These are phyloP conservation scores for Odiellus spinosus DNA, from an alignment of 2,888 invertebrate genomes.

Conservation along the genomic window DNA sequence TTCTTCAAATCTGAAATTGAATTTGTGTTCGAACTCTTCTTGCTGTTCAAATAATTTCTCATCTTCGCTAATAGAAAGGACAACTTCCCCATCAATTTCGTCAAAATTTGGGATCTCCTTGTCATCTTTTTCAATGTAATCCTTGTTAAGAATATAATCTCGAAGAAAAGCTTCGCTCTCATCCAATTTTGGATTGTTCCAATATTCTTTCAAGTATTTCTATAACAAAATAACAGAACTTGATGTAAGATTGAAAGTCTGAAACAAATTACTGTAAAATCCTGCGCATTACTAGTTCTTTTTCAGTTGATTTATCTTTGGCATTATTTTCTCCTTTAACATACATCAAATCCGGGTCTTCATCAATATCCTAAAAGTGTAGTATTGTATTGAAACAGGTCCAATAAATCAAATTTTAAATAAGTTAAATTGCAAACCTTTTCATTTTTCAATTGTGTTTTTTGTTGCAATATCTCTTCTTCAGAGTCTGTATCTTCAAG, in stretches of 20 bases:
- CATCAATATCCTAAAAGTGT: slow-evolving; percentile 24
- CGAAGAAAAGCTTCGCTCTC: slow-evolving; percentile 73
- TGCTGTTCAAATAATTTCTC: slow-evolving; percentile 62
- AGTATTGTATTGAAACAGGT: background rate
- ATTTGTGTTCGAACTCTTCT: slow-evolving; percentile 82
- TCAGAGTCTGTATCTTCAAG: slow-evolving; percentile 32
- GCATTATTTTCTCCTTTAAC: slow-evolving; percentile 49
- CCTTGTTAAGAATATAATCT: slow-evolving; percentile 80
- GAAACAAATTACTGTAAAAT: too few relatives aligned
- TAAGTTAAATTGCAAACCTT: too few relatives aligned
- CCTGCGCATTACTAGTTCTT: slow-evolving; percentile 40
- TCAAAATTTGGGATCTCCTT: slow-evolving; percentile 23
- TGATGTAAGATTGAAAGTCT: too few relatives aligned
- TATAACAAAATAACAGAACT: background rate
- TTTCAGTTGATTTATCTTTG: slow-evolving; percentile 41
- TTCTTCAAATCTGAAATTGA: slow-evolving; percentile 91
- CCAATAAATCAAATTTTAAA: slow-evolving; percentile 21
- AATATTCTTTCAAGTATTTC: slow-evolving; percentile 60
- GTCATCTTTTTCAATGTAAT: slow-evolving; percentile 32
- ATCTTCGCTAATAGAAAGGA: slow-evolving; percentile 48
- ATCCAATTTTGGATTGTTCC: slow-evolving; percentile 65
- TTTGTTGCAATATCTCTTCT: slow-evolving; percentile 29
- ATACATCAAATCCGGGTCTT: slow-evolving; percentile 57
- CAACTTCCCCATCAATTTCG: slow-evolving; percentile 43
- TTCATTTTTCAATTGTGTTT: slow-evolving; percentile 5